phyloP scores from a whole-genome alignment of 2,888 invertebrate genomes.

The Scaptomyza tumidula region DNA sequence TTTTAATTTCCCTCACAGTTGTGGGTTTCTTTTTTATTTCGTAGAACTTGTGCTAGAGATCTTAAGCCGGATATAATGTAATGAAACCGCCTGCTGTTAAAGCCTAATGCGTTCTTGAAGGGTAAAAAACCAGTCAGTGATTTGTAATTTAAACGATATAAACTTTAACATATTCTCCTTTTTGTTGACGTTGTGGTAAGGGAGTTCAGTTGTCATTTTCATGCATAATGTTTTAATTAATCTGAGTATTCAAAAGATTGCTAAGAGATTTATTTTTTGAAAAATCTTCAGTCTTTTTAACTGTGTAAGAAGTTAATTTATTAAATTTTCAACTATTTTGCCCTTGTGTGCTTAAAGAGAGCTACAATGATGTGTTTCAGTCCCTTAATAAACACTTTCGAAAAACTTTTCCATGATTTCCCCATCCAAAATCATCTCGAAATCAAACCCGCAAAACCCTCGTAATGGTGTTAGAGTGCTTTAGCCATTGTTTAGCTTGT shows the following conservation, averaged over 20 bases:
- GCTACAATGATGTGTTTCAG: too few relatives aligned
- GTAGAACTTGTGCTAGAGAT: conserved; percentile 11
- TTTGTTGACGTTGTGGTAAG: not conserved
- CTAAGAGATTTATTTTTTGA: not conserved
- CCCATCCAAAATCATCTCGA: not conserved
- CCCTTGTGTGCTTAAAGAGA: too few relatives aligned
- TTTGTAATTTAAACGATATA: not conserved
- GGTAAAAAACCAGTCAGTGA: conserved; percentile 1
- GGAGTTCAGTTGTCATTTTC: not conserved
- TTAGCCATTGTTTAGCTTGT: not conserved
- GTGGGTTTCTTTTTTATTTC: not conserved
- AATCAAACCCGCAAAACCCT: not conserved
- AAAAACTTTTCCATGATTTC: too few relatives aligned
- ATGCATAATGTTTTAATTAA: not conserved
- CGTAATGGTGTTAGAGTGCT: not conserved
- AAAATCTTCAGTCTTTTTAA: too few relatives aligned
- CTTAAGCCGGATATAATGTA: conserved; percentile 21
- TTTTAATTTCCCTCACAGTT: conserved; percentile 64
- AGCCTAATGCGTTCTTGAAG: conserved; percentile 25
- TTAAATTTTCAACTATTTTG: too few relatives aligned
- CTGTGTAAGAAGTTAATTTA: too few relatives aligned
- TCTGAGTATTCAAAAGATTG: conserved; percentile 2
- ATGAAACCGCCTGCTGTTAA: conserved; percentile 23
- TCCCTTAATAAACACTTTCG: too few relatives aligned
- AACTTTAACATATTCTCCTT: not conserved